Evolutionary conservation across 2,888 invertebrate genomes (phyloP), one percentile per base, ranked within the genome.

Genomic region (Quadroppia sp.): DNA sequence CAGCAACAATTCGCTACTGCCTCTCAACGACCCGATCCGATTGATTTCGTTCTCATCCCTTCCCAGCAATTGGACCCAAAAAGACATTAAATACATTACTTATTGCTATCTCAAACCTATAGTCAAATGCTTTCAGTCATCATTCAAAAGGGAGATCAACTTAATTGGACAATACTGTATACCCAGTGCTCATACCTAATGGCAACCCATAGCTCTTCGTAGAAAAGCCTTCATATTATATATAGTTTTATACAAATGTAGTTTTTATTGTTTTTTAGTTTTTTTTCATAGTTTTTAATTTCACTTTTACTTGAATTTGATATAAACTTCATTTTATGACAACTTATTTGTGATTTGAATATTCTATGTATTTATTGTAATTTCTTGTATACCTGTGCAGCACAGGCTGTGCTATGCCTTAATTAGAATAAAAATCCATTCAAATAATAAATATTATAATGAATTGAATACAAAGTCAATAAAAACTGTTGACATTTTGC

Each of bases 11-110:
- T 67, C 73, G 1, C 45, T 73, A 20, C 45, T 73, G 7, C 67
- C 67, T n/a, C 6, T 48, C 23, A 69, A 73, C 36, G 73, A 73
- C n/a, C 42, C 67, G 40, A 40, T 73, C 7, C 25, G 73, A 45
- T 69, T 69, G 25, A 50, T 69, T 36, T 23, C 40, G 1, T n/a
- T 25, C 15, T 30, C 42, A 25, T 28, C 73, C 7, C 67, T 73
- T 32, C 73, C 73, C 15, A 32, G 30, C 28, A 42, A 64, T 42
- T 73, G 73, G 73, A 42, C 20, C 15, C 20, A 73, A 30, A 45
- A 45, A 20, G 48, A 45, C 56, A 56, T 56, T 17, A 56, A 56
- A 30, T 56, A 56, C 30, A 56, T 56, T 36, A 40, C 69, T 13
- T 15, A 45, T 69, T 40, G 23, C 32, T 69, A 45, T 28, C 15